Base-by-base conservation (phyloP, 92 coral and sea anemone genomes). In the Chrysogorgia sp. region DNA sequence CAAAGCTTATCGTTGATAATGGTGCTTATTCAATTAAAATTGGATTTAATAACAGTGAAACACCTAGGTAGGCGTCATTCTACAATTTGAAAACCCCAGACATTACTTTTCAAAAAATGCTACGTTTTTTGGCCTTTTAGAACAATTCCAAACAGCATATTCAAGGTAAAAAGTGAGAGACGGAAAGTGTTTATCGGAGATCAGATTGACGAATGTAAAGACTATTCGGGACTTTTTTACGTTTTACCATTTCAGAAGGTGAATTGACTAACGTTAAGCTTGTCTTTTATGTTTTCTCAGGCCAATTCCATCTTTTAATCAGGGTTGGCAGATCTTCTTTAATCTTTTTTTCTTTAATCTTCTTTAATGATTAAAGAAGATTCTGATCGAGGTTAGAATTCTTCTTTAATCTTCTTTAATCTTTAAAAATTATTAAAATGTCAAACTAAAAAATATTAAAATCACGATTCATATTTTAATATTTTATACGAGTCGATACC, bases 131-230 rank as follows among this genome's bases (percentile, higher is more conserved):
- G n/a, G 23, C 30, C 10, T 31, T 43, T n/a, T 66, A 93, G 98
- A 74, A 61, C 83, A 2, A 86, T 93, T 31, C 97, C 98, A 26
- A 94, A 94, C 77, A 77, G 86, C 33, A 78, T 94, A 53, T 94
- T 94, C 79, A 94, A 94, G 72, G 98, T 96, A 26, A 94, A 92
- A 81, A 92, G 92, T 74, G 98, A 94, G 64, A 74, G 98, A 34
- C 78, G 98, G 40, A 87, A 92, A 61, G 88, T 90, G 59, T 94
- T 94, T 64, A 83, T 94, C 35, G 98, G 97, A 2, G 98, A 92
- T 58, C 98, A 94, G 67, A 83, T 92, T 20, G 97, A 94, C 22
- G 98, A 94, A 52, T 91, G 97, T 69, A 94, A 94, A 66, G 98
- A 94, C 75, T 94, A 82, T 76, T 94, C 97, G 10, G 97, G 97